Base-by-base conservation (phyloP, 2,113 vertebrate species). In the Atherinomorus stipes region DNA sequence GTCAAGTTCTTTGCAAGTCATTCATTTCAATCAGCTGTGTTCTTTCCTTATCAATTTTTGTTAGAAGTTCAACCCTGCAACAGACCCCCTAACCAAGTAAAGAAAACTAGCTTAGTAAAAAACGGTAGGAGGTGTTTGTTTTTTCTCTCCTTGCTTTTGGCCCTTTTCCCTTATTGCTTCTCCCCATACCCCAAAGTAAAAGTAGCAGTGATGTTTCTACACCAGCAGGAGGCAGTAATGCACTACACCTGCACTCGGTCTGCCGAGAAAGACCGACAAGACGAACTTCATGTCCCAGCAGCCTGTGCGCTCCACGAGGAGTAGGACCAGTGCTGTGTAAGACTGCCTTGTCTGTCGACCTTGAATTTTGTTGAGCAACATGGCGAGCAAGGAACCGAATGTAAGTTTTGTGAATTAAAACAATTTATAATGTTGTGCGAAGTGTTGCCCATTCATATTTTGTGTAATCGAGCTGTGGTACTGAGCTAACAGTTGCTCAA, bases 331-430 rank as follows among this genome's bases (percentile, higher is more conserved):
- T 16, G 13, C 13, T 1, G 1, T 34, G 31, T 34, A 6, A 8
- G 31, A 34, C 31, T 34, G 7, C 31, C 31, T 34, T 34, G 38
- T 42, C 40, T 42, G 40, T 67, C 83, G 90, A 93, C 90, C 91
- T 93, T 91, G 91, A 74, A 51, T 74, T 64, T 51, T 51, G 59
- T 74, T 64, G 70, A 70, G n/a, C 40, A 42, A 57, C 68, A 87
- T 93, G 92, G 87, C 90, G 78, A 90, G 63, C 85, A 92, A 90
- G 75, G 90, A 92, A 34, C 90, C 89, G 0, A 92, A 58, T 51
- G 93, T 94, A 60, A 94, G 92, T 89, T 40, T 50, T 44, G 40
- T 8, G 10, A 21, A 50, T 23, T 7, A 28, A 23, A 54, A 26
- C 28, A 2, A 11, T 66, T 66, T 54, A 42, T 18, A 42, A 6